Percentiles rank a stretch among this genome's conserved stretches.
phyloP scores from a whole-genome alignment of 2,113 vertebrate genomes.

The Anas platyrhynchos region DNA sequence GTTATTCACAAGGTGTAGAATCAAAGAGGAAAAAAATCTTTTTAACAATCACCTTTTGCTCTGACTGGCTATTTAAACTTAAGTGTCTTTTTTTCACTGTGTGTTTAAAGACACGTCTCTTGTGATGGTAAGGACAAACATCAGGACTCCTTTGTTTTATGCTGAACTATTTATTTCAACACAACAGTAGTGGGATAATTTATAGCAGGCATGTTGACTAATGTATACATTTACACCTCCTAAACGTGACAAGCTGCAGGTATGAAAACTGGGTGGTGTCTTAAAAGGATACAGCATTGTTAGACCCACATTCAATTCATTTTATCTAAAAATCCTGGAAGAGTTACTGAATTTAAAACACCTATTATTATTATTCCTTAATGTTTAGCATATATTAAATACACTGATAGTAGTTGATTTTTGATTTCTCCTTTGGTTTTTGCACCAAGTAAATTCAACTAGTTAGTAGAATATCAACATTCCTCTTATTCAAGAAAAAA shows the following conservation, averaged over 20 bases:
- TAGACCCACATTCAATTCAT: background rate
- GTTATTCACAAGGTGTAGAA: background rate
- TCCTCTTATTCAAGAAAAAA: background rate
- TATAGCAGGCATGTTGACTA: background rate
- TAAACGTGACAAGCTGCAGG: slow-evolving; percentile 26
- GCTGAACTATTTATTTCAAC: background rate
- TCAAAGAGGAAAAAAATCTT: background rate
- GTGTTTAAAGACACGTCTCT: background rate
- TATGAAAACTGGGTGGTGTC: background rate
- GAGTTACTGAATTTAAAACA: background rate
- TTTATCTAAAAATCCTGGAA: background rate
- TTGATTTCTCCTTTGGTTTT: background rate
- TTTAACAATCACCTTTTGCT: background rate
- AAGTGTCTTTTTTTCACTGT: background rate
- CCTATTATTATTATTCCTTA: background rate
- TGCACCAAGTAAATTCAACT: background rate
- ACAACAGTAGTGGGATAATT: background rate
- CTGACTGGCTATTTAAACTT: background rate
- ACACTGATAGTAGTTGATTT: background rate
- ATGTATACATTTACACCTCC: background rate
- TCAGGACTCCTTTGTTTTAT: background rate
- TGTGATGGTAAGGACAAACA: background rate
- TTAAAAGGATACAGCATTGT: background rate
- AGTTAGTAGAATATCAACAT: background rate
- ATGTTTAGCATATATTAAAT: background rate